Conservation (phyloP, 1,140 invertebrate genomes). For the Lepeophtheirus salmonis region DNA sequence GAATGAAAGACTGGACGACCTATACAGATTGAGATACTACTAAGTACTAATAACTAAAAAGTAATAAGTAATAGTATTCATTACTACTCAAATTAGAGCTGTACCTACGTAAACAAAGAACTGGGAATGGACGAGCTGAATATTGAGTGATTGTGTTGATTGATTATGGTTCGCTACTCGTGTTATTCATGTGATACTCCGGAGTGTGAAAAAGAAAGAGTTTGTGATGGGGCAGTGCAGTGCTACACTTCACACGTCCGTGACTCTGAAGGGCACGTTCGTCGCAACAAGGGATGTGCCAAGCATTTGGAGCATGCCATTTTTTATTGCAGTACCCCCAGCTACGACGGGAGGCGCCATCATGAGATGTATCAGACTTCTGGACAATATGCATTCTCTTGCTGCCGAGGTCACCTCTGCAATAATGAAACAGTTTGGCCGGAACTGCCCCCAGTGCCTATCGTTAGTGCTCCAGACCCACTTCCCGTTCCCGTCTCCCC, state of each 20-base stretch:
- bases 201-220: neutral
- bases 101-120: no score
- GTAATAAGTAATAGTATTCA: no score
- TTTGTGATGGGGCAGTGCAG: neutral
- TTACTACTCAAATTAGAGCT: no score
- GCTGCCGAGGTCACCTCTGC: constrained; percentile 12
- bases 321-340: constrained; percentile 2
- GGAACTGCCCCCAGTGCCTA: constrained; percentile 2
- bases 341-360: constrained; percentile 6
- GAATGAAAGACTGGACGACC: no score
- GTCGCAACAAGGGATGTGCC: constrained; percentile 15
- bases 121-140: no score
- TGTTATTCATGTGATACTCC: constrained; percentile 6
- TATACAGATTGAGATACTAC: no score
- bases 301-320: constrained; percentile 15
- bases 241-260: constrained; percentile 14
- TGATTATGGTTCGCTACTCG: neutral
- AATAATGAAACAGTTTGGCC: constrained; percentile 10
- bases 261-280: constrained; percentile 1
- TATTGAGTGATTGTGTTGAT: no score
- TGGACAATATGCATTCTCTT: constrained; percentile 11
- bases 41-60: no score
- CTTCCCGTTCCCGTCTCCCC: neutral
- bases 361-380: constrained; percentile 3
- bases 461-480: neutral